Base-by-base conservation (phyloP, 2,888 invertebrate genomes). In the Acanthosepion esculentum region DNA sequence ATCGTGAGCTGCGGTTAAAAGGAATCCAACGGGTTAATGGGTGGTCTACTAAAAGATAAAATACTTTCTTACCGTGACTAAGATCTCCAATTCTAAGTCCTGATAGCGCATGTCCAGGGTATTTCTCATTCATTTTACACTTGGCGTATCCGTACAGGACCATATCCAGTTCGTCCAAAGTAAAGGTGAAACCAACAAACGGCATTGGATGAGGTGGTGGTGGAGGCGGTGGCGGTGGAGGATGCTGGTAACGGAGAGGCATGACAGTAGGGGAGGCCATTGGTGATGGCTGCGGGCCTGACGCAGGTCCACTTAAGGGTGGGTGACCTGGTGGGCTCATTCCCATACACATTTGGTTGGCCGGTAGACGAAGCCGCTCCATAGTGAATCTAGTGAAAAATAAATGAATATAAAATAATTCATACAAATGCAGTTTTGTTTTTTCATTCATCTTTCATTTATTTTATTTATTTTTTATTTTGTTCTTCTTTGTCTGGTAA, bases 71-170 rank as follows among this genome's bases (percentile, higher is more conserved):
- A 97, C 97, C 97, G 95, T 97, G 96, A 78, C 96, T 97, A 29
- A 97, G 96, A 94, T 97, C 96, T 26, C 96, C 96, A 7, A 97
- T 96, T 94, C 96, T 95, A 15, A 97, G 96, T 18, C 97, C 97
- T 1, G 97, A 97, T 78, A 97, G 95, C 12, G 97, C 97, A 95
- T 97, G 97, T 41, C 97, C 96, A 26, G 96, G 96, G 91, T 95
- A 95, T 29, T 95, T 95, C 94, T 96, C 96, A 48, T 95, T 96
- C 29, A 95, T 94, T 92, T 96, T 96, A 55, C 95, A 96, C 94
- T 96, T 96, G 48, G 97, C 96, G 95, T 97, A 97, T 1, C 97
- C 97, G 95, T 97, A 97, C 48, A 97, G 95, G 5, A 97, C 96
- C 96, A 97, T 96, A 95, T 97, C 97, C 41, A 97, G 95, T 94